Evolutionary conservation across 2,797 vertebrate genomes (phyloP).

Genomic region (Apogon hyalosoma): DNA sequence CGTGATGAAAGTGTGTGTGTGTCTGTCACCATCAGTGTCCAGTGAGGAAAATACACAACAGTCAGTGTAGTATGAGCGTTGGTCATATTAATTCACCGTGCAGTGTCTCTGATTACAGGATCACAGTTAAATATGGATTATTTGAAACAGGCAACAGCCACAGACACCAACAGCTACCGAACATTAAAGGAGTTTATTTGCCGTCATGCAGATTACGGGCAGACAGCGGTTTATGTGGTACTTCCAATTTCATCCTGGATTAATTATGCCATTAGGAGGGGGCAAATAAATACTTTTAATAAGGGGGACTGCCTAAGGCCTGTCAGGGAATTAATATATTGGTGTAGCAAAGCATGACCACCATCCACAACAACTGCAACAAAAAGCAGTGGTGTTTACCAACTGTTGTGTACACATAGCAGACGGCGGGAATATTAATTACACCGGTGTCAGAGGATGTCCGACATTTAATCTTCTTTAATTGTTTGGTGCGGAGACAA

Average conservation of each 20-base stretch:
- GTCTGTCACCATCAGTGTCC: neutral
- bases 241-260: conserved; percentile 78
- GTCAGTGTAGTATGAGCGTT: neutral
- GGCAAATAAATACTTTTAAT: conserved; percentile 78
- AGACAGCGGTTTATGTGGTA: conserved; percentile 68
- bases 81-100: neutral
- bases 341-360: conserved; percentile 72
- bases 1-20: neutral
- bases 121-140: conserved; percentile 42
- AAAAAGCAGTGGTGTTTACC: conserved; percentile 75
- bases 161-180: conserved; percentile 49
- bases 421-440: conserved; percentile 72
- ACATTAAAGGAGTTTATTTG: conserved; percentile 60
- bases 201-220: conserved; percentile 64
- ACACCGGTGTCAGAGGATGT: conserved; percentile 56
- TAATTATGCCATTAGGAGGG: conserved; percentile 74
- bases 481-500: conserved; percentile 57
- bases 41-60: conserved; percentile 9
- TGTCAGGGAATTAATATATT: conserved; percentile 72
- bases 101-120: conserved; percentile 17
- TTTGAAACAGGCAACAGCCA: conserved; percentile 29
- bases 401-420: conserved; percentile 65
- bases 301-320: conserved; percentile 65
- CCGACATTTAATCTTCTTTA: conserved; percentile 64
- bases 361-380: conserved; percentile 68